Conservation (phyloP, 2,113 vertebrate species). For the Cyanoderma ruficeps region DNA sequence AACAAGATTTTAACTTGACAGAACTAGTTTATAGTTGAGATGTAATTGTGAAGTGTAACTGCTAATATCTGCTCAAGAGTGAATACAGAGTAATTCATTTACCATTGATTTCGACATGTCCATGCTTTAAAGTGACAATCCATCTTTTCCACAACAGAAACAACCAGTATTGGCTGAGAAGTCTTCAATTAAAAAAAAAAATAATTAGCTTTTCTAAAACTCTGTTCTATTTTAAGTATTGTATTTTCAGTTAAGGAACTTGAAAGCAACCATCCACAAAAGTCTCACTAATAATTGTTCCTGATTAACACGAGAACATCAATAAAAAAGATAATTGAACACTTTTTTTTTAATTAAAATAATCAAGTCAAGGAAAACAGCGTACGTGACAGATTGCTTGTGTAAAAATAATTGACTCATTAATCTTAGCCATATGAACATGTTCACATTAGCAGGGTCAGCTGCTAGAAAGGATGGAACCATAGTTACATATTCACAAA, state of each 20-base stretch:
- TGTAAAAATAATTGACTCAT: slow-evolving; percentile 80
- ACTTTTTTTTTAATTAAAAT: slow-evolving; percentile 75
- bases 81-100: slow-evolving; percentile 26
- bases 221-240: slow-evolving; percentile 44
- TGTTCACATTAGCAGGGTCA: slow-evolving; percentile 72
- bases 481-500: not conserved
- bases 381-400: slow-evolving; percentile 68
- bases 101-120: slow-evolving; percentile 34
- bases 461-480: slow-evolving; percentile 49
- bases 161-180: slow-evolving; percentile 24
- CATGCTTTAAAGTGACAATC: slow-evolving; percentile 30
- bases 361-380: slow-evolving; percentile 73
- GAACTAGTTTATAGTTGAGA: slow-evolving; percentile 23
- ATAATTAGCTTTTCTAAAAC: slow-evolving; percentile 5
- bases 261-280: slow-evolving; percentile 40
- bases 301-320: slow-evolving; percentile 70
- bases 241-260: slow-evolving; percentile 57
- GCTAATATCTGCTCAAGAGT: slow-evolving; percentile 7
- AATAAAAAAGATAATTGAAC: slow-evolving; percentile 63
- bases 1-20: not conserved
- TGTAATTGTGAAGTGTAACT: slow-evolving; percentile 35
- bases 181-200: slow-evolving; percentile 1
- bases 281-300: slow-evolving; percentile 67
- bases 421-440: slow-evolving; percentile 77
- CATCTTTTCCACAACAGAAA: slow-evolving; percentile 5